Base-by-base conservation (phyloP, 2,113 vertebrate species). In the Rhegmatorhina hoffmannsi region DNA sequence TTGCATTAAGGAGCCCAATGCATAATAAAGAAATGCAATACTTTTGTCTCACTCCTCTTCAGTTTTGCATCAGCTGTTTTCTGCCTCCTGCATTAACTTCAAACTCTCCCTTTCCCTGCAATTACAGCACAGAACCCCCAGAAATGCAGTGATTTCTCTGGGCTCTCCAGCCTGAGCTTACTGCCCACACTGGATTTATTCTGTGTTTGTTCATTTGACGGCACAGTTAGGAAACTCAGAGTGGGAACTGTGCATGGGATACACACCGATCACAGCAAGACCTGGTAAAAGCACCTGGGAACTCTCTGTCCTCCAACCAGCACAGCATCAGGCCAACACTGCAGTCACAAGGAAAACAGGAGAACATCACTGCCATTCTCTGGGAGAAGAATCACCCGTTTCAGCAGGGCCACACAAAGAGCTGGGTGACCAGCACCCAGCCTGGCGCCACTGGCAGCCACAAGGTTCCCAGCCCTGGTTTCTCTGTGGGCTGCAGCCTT, bases 251-350 rank as follows among this genome's bases (percentile, higher is more conserved):
- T 3, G 19, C 43, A 24, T 0, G 40, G 34, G n/a, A 40, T 17
- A 33, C 0, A 1, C 50, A 38, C 0, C 0, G 47, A 52, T 29
- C 28, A 31, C 63, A 56, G 63, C 44, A 63, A 72, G 55, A 58
- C 43, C 31, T 18, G 17, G 17, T 4, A 11, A 29, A 36, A 85
- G 38, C 0, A 0, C 52, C 60, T 38, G 34, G 50, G 59, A 74
- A 44, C 63, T 36, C 56, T 47, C 38, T 17, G 63, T 19, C 34
- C 40, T 73, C 52, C 60, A 63, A 14, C 9, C 55, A 50, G 46
- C 0, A 31, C 83, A 56, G 78, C 0, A 0, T 34, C 62, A 59
- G 74, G 33, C 34, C 29, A 31, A 31, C 0, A 0, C 6, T 38
- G 11, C 53, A 6, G 2, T 49, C 53, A 31, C 63, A 50, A 28